These are phyloP conservation scores for Limnephilus auricula DNA, from an alignment of 2,888 invertebrate species.

Conservation along the genomic window DNA sequence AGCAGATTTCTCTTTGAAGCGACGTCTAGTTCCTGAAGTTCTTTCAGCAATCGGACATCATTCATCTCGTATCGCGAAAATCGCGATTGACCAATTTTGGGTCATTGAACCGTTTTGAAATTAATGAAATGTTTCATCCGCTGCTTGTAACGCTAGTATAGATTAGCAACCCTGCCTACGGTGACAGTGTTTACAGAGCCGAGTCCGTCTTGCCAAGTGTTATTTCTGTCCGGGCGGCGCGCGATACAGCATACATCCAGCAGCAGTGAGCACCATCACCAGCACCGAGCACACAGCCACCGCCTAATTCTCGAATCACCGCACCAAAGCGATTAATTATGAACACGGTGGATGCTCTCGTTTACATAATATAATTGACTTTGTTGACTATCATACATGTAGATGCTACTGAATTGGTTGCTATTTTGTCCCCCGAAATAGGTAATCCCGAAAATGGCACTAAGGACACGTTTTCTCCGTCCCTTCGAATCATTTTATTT, in stretches of 20 bases:
- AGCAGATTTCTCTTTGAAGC: not conserved
- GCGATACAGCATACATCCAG: not conserved
- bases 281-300: not conserved
- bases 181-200: conserved; percentile 5
- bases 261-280: not conserved
- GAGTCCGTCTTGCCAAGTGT: conserved; percentile 27
- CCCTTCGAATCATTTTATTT: too few species aligned
- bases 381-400: not conserved
- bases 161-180: conserved; percentile 29
- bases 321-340: not conserved
- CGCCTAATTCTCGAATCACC: not conserved
- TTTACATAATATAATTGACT: not conserved
- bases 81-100: conserved; percentile 29
- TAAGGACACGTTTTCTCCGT: too few species aligned
- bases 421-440: not conserved
- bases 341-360: not conserved
- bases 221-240: conserved; percentile 27
- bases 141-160: not conserved
- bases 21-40: not conserved
- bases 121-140: conserved; percentile 14
- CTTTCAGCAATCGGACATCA: conserved; percentile 3
- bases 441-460: not conserved
- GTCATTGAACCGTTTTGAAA: conserved; percentile 48
- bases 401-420: not conserved
- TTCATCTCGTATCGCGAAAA: conserved; percentile 4